These are phyloP conservation scores for Datnioides undecimradiatus DNA, from an alignment of 2,113 vertebrate species.

Conservation along the genomic window DNA sequence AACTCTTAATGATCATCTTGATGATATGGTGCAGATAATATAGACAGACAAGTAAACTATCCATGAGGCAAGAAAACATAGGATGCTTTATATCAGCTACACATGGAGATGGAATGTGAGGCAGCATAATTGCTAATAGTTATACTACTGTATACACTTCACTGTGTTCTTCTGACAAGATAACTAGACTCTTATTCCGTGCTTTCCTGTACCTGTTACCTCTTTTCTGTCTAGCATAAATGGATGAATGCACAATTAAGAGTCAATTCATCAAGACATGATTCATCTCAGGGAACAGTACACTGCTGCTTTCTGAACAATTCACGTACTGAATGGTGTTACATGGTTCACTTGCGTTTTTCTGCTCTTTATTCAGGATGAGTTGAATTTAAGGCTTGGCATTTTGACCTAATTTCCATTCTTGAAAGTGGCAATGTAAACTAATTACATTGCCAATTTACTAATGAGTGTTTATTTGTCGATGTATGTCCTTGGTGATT, in stretches of 20 bases:
- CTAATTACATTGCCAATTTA: neutral
- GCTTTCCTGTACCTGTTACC: neutral
- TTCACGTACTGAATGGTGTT: slow-evolving; percentile 14
- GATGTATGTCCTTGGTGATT: neutral
- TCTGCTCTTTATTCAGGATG: slow-evolving; percentile 13
- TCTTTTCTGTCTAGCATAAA: neutral
- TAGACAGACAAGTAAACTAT: too few species aligned
- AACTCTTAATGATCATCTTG: too few species aligned
- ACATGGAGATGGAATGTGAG: neutral
- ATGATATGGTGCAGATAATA: neutral
- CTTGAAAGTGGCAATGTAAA: neutral
- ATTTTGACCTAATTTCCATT: too few species aligned
- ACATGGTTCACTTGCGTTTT: slow-evolving; percentile 8
- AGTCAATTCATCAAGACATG: slow-evolving; percentile 5
- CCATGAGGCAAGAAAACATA: neutral
- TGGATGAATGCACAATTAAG: slow-evolving; percentile 15
- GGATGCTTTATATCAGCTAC: neutral
- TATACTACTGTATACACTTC: neutral
- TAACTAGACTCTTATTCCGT: neutral
- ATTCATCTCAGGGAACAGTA: slow-evolving; percentile 7
- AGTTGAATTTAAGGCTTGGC: slow-evolving; percentile 15
- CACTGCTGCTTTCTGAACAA: neutral
- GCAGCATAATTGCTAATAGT: neutral
- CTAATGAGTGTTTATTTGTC: neutral
- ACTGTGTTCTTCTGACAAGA: neutral